Evolutionary conservation across 2,797 vertebrate species (phyloP), one percentile per base, ranked within the genome.

Genomic region (Sorex maritimensis): DNA sequence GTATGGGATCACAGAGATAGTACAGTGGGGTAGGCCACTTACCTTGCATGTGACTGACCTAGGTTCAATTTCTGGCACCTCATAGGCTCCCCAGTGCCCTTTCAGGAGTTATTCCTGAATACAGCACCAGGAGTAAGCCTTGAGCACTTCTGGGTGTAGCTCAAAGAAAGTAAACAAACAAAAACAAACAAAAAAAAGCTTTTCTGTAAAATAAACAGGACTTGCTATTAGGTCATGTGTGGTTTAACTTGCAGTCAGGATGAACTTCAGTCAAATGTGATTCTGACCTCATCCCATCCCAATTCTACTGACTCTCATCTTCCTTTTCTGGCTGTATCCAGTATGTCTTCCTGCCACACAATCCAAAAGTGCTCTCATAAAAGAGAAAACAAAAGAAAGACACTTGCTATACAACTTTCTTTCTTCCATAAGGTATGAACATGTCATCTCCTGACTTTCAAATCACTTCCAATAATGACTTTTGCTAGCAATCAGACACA

Each of bases 401-500:
- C 24, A 67, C 52, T 93, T 83, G 46, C 28, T 81, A 88, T 69
- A 92, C 69, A 90, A n/a, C 3, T 63, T 24, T 84, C 28, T 86
- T 38, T 80, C 9, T 83, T 93, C 49, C 61, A 6, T 0, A 67
- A 95, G 44, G 68, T 86, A 86, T 24, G 71, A 67, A 41, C 12
- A 78, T 85, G 81, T 49, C 82, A 83, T 86, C 82, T 52, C 46
- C 21, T 79, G 84, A 93, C 75, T 92, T 96, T 81, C 63, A 92
- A 96, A 91, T 93, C 46, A 86, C 67, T 93, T 93, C 73, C 79
- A 19, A 0, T 91, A 92, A 94, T 86, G 86, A 94, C 34, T 92
- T 94, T 95, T 91, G n/a, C 86, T 82, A 71, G 68, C 89, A 71
- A 95, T 84, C 26, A 65, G 69, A 61, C 73, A 90, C 68, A 90